Base-by-base conservation (phyloP, 2,113 vertebrate genomes). In the Ailurus styani region DNA sequence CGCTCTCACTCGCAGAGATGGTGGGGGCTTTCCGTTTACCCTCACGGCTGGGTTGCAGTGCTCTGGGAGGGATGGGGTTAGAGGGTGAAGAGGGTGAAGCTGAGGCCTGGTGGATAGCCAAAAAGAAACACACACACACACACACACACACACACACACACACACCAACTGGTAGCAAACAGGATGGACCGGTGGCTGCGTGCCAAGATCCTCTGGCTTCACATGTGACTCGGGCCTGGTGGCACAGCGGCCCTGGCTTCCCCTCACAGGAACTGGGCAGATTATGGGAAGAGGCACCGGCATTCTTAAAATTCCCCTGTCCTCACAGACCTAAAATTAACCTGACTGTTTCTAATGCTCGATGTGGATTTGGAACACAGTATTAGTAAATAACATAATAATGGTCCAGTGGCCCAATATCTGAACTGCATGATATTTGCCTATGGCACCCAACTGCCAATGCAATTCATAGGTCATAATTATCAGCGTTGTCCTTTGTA, bases 241-340 rank as follows among this genome's bases (percentile, higher is more conserved):
- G 86, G 60, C 42, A 77, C 5, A 13, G 89, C 17, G 3, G 21
- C 78, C 5, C 0, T 50, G 29, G 68, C 54, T 83, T 89, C 60
- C 78, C 90, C 88, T 57, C 15, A 4, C 84, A 5, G 18, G 92
- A 86, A 87, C 11, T 6, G 25, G 64, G 47, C 18, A 13, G 93
- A 45, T 78, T n/a, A 45, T 70, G 68, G 66, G 52, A 90, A 82
- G 87, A 86, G 23, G 73, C 13, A 3, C 66, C 5, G 0, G 57
- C 66, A 52, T 64, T 82, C 87, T 57, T 83, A 75, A 87, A 86
- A 70, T 23, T 77, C 96, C 40, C 83, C 64, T 45, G 91, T 50
- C n/a, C n/a, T 45, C 42, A 7, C 52, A 62, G 47, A 52, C 88
- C 81, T 91, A 52, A 97, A 94, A 94, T 95, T 37, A 95, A 70